Base-by-base conservation (phyloP, 2,888 invertebrate genomes). In the Copidosoma aretas region DNA sequence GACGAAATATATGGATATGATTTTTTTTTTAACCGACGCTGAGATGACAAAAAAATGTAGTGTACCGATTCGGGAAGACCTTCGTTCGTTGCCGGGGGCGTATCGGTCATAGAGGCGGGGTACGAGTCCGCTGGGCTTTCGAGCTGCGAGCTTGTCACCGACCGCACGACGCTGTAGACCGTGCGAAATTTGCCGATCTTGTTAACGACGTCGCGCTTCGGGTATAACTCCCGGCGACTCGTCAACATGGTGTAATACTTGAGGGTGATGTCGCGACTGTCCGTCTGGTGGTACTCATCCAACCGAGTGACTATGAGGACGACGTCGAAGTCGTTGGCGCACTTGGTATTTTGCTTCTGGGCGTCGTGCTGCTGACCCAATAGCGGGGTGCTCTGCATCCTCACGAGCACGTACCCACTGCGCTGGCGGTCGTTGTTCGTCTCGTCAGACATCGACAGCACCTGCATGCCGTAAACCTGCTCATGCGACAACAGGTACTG, bases 401-500 rank as follows among this genome's bases (percentile, higher is more conserved):
- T 88, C 14, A 91, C 88, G 73, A 91, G 81, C 17, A 90, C 89
- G 80, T 87, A 90, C 77, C 91, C 91, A 72, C 84, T 86, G 60
- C 82, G 82, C n/a, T 78, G 77, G 4, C 81, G 77, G 39, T 70
- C 71, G 39, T 73, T 74, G 22, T 71, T 80, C 5, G 84, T 21
- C 25, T 75, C 75, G 43, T 72, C 80, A 10, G 84, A 85, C 90
- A 91, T 91, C 60, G 87, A 85, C 43, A 91, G 85, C 0, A 90
- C 89, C 69, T 88, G 88, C 88, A 92, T 90, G 49, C 87, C 86
- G 79, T 91, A 91, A 24, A 87, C 86, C 73, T 88, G 87, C 69
- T 91, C 89, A 78, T 91, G 89, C 25, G 87, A 87, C 60, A 91
- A 82, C 72, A 93, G 86, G 80, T 91, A 91, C 67, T 90, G 89